Evolutionary conservation across 2,797 vertebrate genomes (phyloP).

Genomic region (Galagoides demidoff): DNA sequence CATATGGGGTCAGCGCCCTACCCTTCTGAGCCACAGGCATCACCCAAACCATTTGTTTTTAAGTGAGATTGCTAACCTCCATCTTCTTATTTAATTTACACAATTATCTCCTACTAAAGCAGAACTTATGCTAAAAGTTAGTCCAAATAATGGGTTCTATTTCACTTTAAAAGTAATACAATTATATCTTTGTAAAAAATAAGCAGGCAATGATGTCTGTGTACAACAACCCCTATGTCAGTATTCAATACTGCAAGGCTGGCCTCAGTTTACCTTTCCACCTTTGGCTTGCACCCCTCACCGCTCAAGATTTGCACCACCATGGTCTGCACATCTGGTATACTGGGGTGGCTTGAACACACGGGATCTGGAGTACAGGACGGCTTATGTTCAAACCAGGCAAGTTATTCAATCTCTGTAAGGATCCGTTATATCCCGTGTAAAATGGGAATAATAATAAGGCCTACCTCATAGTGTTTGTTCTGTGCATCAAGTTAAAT

Average conservation of each 20-base stretch:
- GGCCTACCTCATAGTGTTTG: neutral
- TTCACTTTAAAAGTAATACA: constrained; percentile 2
- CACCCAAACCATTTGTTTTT: neutral
- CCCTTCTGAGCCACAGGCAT: too few species aligned
- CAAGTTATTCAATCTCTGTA: neutral
- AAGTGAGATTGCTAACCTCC: neutral
- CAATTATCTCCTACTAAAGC: neutral
- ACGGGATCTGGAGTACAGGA: too few species aligned
- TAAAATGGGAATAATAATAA: neutral
- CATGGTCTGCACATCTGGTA: rapidly evolving
- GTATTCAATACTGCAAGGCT: neutral
- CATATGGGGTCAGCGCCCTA: too few species aligned
- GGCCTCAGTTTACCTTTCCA: neutral
- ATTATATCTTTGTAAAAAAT: neutral
- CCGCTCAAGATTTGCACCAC: rapidly evolving
- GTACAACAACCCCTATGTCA: neutral
- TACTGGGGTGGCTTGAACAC: neutral
- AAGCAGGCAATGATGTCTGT: neutral
- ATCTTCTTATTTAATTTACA: neutral
- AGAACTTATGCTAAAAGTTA: neutral
- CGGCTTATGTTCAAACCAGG: neutral
- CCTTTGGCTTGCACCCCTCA: neutral
- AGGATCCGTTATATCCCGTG: neutral
- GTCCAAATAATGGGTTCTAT: neutral
- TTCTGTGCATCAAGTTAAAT: neutral